phyloP scores from a whole-genome alignment of 2,113 vertebrate species.

The Illadopsis cleaveri region DNA sequence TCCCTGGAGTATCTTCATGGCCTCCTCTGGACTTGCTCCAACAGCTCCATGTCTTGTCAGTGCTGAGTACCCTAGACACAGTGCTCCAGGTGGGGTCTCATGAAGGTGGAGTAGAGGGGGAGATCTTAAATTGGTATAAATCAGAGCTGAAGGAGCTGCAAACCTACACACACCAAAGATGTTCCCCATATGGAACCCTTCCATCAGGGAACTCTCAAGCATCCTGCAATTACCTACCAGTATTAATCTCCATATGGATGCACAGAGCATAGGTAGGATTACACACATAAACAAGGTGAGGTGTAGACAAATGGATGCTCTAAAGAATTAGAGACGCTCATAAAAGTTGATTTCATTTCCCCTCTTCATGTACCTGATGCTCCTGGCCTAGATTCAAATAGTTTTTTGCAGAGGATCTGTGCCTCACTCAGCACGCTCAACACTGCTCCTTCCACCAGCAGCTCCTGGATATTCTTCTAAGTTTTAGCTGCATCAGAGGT shows the following conservation, averaged over 20 bases:
- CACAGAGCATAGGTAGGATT: not conserved
- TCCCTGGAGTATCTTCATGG: not conserved
- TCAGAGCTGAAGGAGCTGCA: not conserved
- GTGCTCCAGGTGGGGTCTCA: not conserved
- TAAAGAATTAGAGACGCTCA: not conserved
- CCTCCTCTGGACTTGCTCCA: not conserved
- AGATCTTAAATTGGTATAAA: not conserved
- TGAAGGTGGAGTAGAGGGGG: no score
- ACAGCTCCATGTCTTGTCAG: not conserved
- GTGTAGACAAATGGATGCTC: not conserved
- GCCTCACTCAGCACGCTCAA: not conserved
- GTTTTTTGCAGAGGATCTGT: not conserved
- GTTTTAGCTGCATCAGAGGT: not conserved
- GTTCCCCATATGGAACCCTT: not conserved
- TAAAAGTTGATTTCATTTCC: not conserved
- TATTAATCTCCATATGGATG: not conserved
- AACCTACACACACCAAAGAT: not conserved
- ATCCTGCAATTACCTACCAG: not conserved
- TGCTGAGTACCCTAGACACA: not conserved
- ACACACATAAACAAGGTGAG: not conserved
- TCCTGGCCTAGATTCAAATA: not conserved
- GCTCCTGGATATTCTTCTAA: not conserved
- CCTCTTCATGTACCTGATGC: not conserved
- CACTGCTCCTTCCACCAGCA: not conserved
- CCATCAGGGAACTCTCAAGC: not conserved